Conservation (phyloP, 2,113 vertebrate genomes). For the Glaucidium brasilianum region DNA sequence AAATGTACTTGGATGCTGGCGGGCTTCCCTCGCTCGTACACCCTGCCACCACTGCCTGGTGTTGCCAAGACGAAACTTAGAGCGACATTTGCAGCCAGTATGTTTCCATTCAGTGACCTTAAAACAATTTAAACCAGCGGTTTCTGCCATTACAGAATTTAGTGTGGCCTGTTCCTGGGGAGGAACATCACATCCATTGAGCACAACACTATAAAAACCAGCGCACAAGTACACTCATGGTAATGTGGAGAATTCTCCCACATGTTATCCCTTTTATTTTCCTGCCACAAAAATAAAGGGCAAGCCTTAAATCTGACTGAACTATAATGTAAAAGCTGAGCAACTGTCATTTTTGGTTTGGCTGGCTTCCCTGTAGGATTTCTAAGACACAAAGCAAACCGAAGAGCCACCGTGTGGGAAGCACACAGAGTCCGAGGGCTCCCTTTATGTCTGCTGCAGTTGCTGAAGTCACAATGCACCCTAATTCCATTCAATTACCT, state of each 20-base stretch:
- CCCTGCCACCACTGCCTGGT: background rate
- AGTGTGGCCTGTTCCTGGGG: background rate
- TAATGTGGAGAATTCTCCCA: background rate
- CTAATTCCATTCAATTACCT: background rate
- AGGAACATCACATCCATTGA: background rate
- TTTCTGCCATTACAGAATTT: background rate
- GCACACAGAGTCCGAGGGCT: background rate
- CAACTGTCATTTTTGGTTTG: background rate
- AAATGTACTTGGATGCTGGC: background rate
- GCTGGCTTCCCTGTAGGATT: background rate
- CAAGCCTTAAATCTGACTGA: background rate
- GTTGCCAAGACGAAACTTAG: background rate
- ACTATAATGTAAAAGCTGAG: background rate
- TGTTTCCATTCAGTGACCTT: background rate
- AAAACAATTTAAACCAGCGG: background rate
- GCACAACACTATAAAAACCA: background rate
- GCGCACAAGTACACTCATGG: background rate
- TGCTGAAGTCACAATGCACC: background rate
- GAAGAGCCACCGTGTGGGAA: background rate
- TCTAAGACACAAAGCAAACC: background rate
- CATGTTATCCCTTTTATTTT: conserved; percentile 1
- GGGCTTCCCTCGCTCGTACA: background rate
- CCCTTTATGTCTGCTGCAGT: background rate
- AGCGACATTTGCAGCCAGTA: background rate
- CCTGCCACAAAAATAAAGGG: background rate